Evolutionary conservation across 2,888 invertebrate genomes (phyloP).

Genomic region (Junonia oenone): DNA sequence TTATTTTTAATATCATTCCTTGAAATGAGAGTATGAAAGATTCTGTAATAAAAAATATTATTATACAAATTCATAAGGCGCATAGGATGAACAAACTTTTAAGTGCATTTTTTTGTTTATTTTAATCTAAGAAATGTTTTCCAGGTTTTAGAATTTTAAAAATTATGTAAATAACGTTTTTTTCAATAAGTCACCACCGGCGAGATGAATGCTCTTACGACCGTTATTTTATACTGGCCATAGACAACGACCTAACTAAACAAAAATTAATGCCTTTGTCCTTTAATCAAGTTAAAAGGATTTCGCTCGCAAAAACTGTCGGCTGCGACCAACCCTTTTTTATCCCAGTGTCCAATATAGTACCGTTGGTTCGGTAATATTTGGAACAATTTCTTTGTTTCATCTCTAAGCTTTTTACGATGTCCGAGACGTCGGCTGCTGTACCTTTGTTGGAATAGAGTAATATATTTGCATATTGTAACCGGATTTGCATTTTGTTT

Average conservation of each 20-base stretch:
- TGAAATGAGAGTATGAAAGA: too few species aligned
- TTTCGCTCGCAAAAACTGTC: constrained; percentile 55
- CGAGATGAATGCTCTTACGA: constrained; percentile 28
- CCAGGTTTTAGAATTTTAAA: background rate
- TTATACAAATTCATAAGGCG: background rate
- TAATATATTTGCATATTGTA: constrained; percentile 70
- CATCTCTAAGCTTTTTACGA: constrained; percentile 64
- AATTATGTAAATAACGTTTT: background rate
- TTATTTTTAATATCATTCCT: too few species aligned
- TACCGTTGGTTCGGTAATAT: constrained; percentile 61
- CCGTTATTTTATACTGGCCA: constrained; percentile 35
- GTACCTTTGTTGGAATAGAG: constrained; percentile 48
- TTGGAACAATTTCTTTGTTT: constrained; percentile 59
- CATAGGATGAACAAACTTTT: background rate
- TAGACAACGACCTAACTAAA: constrained; percentile 44
- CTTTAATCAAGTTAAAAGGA: constrained; percentile 70
- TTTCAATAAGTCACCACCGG: constrained; percentile 17
- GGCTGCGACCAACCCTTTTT: constrained; percentile 63
- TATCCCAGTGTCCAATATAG: constrained; percentile 37
- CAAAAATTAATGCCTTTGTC: constrained; percentile 64
- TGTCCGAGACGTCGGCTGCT: constrained; percentile 44
- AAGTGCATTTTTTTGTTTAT: background rate
- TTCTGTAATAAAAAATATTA: background rate
- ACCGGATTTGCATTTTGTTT: constrained; percentile 65
- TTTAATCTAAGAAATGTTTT: background rate